A percentile compares a stretch with the other conserved stretches of the same genome.
Conservation (phyloP, 2,888 invertebrate genomes). For the Rhimphoctona megacephalus region DNA sequence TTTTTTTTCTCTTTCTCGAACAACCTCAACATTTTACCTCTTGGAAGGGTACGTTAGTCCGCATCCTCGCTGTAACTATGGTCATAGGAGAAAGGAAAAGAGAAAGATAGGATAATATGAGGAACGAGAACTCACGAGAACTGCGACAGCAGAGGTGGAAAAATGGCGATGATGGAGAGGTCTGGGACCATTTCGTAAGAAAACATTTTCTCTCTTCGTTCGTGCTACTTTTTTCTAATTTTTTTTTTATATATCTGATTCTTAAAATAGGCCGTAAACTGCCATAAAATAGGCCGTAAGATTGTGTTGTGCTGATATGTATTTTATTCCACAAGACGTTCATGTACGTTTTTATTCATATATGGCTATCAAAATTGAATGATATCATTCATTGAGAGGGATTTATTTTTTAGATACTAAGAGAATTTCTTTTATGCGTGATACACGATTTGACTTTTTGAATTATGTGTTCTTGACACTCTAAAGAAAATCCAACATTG, state of each 20-base stretch:
- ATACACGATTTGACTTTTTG: neutral
- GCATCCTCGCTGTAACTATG: constrained; percentile 45
- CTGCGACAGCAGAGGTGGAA: constrained; percentile 37
- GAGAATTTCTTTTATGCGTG: neutral
- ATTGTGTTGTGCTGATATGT: neutral
- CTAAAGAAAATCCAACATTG: too few relatives aligned
- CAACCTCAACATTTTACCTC: constrained; percentile 48
- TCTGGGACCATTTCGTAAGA: constrained; percentile 57
- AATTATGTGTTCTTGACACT: too few relatives aligned
- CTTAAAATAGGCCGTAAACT: neutral
- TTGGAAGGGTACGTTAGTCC: constrained; percentile 60
- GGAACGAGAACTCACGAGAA: constrained; percentile 37
- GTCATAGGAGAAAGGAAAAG: constrained; percentile 9
- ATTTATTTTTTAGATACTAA: neutral
- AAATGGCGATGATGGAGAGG: constrained; percentile 61
- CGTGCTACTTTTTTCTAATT: neutral
- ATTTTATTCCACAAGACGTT: neutral
- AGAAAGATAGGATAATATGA: constrained; percentile 48
- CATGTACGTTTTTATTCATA: neutral
- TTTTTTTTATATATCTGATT: constrained; percentile 6
- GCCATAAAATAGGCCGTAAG: neutral
- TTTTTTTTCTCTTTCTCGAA: constrained; percentile 28
- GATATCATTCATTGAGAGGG: neutral
- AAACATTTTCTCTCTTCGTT: constrained; percentile 46
- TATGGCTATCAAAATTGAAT: neutral